Percentiles rank a stretch among this genome's conserved stretches.
Evolutionary conservation across 2,797 vertebrate genomes (phyloP).

Genomic region (Philypnodon macrostomus): DNA sequence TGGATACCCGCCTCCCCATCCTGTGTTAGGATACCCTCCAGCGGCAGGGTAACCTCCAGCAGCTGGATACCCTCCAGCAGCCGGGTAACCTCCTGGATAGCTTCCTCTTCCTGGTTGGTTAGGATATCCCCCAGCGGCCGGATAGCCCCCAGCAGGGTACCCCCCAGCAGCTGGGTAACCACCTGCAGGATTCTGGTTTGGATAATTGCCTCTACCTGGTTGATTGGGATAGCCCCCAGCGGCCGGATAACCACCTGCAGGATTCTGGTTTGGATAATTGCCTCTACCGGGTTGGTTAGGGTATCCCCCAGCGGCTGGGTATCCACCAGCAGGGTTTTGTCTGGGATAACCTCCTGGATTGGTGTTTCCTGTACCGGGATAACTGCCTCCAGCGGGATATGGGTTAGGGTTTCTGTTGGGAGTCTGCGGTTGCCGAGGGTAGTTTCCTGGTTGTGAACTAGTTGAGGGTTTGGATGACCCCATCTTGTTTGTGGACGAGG

Average conservation of each 20-base stretch:
- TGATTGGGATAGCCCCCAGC: conserved; percentile 23
- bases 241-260: conserved; percentile 20
- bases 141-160: no score
- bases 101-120: conserved; percentile 27
- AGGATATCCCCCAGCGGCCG: conserved; percentile 36
- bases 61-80: conserved; percentile 35
- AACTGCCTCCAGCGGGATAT: conserved; percentile 65
- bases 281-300: conserved; percentile 50
- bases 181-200: conserved; percentile 39
- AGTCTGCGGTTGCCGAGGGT: conserved; percentile 57
- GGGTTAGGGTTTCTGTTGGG: conserved; percentile 63
- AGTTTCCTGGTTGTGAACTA: conserved; percentile 43
- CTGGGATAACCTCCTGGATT: background rate
- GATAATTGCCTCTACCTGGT: conserved; percentile 38
- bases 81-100: conserved; percentile 21
- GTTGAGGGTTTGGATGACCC: conserved; percentile 53
- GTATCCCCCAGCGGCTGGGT: conserved; percentile 29
- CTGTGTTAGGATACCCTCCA: conserved; percentile 44
- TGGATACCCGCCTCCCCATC: conserved; percentile 44
- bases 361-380: background rate
- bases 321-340: background rate
- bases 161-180: conserved; percentile 33
- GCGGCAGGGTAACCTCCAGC: conserved; percentile 36
- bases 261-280: conserved; percentile 53
- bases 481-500: conserved; percentile 32